Conservation (phyloP, 2,888 invertebrate genomes). For the Adelphocoris suturalis region DNA sequence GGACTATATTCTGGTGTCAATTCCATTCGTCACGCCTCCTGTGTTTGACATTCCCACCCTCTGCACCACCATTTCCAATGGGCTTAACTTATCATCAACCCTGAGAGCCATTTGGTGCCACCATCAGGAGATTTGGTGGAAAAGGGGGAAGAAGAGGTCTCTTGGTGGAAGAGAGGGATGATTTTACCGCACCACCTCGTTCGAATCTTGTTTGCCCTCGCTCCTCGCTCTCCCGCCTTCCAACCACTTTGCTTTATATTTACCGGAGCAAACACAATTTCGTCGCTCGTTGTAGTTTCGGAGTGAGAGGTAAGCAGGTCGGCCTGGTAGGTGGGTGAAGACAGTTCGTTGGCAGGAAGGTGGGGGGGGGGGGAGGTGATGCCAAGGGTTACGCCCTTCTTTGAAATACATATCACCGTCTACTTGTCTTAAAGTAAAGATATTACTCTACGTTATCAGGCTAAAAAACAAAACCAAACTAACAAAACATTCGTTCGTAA, state of each 20-base stretch:
- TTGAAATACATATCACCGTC: conserved; percentile 7
- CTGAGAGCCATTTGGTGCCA: background rate
- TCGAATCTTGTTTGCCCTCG: conserved; percentile 37
- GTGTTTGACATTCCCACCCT: too few species aligned
- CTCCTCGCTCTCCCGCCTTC: conserved; percentile 21
- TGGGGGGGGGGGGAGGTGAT: background rate
- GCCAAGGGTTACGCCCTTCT: conserved; percentile 38
- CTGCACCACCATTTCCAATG: too few species aligned
- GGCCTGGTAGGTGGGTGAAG: background rate
- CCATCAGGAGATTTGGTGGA: background rate
- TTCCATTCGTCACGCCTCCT: too few species aligned
- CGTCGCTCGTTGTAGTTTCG: conserved; percentile 32
- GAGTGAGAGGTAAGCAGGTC: conserved; percentile 21
- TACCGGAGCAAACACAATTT: conserved; percentile 50
- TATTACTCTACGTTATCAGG: background rate
- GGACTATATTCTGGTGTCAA: too few species aligned
- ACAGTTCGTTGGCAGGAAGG: background rate
- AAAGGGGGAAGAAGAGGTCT: background rate
- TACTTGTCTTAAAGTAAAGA: conserved; percentile 29
- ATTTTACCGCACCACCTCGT: conserved; percentile 47
- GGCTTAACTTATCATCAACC: too few species aligned
- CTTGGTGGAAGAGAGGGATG: background rate
- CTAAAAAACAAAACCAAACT: too few species aligned
- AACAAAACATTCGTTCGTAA: too few species aligned
- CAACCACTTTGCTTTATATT: conserved; percentile 50